Percentiles rank a stretch among this genome's conserved stretches.
phyloP scores from a whole-genome alignment of 2,888 invertebrate species.

The Parnassius apollo region DNA sequence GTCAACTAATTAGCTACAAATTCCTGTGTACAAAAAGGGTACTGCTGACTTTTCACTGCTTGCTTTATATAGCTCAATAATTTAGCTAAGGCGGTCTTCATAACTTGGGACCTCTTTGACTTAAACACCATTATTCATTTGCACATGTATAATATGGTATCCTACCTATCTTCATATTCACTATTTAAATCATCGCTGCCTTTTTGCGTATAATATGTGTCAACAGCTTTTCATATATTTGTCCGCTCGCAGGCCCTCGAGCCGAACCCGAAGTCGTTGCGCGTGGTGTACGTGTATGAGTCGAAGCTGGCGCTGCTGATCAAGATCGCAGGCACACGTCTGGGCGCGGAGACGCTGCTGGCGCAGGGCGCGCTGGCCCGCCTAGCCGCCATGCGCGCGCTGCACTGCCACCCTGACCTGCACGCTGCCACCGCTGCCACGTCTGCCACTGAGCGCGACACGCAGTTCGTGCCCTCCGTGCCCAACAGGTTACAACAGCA shows the following conservation, averaged over 20 bases:
- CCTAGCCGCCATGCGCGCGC: slow-evolving; percentile 84
- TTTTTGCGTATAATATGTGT: no score
- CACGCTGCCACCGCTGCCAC: slow-evolving; percentile 41
- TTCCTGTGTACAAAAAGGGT: no score
- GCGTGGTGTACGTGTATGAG: slow-evolving; percentile 92
- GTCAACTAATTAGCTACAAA: no score
- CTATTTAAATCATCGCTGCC: no score
- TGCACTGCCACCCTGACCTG: slow-evolving; percentile 87
- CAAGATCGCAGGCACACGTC: slow-evolving; percentile 84
- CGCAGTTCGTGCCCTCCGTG: slow-evolving; percentile 58
- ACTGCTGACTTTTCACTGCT: no score
- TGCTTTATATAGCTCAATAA: no score
- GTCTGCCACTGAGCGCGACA: slow-evolving; percentile 32
- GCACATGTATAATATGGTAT: no score
- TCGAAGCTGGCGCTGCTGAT: slow-evolving; percentile 91
- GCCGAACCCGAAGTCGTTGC: slow-evolving; percentile 84
- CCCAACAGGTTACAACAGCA: slow-evolving; percentile 46
- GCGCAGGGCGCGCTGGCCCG: slow-evolving; percentile 88
- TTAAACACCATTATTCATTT: no score
- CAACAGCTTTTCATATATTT: not conserved
- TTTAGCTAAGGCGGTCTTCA: no score
- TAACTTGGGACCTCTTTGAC: no score
- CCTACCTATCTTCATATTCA: no score
- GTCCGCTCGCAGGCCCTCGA: slow-evolving; percentile 76
- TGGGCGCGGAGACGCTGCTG: slow-evolving; percentile 86